Base-by-base conservation (phyloP, 2,113 vertebrate genomes). In the Pachypanchax playfairii region DNA sequence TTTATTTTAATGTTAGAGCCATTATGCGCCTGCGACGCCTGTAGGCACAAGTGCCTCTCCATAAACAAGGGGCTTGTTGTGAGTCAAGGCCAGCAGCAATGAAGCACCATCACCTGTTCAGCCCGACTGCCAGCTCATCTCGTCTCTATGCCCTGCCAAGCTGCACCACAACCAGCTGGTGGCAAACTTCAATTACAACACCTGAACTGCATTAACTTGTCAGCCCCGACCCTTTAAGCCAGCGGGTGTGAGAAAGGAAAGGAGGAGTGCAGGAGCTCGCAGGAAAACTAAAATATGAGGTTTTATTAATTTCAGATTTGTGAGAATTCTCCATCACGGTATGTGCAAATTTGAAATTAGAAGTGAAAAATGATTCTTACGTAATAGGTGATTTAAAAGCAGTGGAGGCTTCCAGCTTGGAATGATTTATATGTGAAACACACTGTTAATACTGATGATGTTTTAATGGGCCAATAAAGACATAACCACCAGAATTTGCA, bases 171-270 rank as follows among this genome's bases (percentile, higher is more conserved):
- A 82, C 78, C 85, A 83, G 84, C 84, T 85, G 85, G 74, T 86
- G 63, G 74, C 79, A 79, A 84, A 87, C 80, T 79, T 84, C 80
- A 85, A 68, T 77, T 87, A 82, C 85, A 82, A 81, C 82, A 89
- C 87, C 85, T 87, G 84, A 80, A 70, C 74, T 49, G 48, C 78
- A 79, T 84, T 80, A 80, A 72, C 75, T 79, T 67, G 6, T 78
- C 65, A 65, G 73, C 50, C 33, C 9, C 46, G 4, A 71, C 70
- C 61, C 70, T 26, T 53, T 53, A 62, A 58, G 73, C 51, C 77
- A 75, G 73, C 80, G 80, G 82, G 80, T 79, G 80, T 0, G 43
- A 35, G 69, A 26, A 22, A 46, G 9, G 22, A 29, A 17, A n/a
- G 44, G 61, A 64, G 53, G 17, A 36, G 55, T 12, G 38, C 39